A percentile compares a stretch with the other conserved stretches of the same genome.
These are phyloP conservation scores for Zenarchopterus dispar DNA, from an alignment of 2,797 vertebrate species.

Conservation along the genomic window DNA sequence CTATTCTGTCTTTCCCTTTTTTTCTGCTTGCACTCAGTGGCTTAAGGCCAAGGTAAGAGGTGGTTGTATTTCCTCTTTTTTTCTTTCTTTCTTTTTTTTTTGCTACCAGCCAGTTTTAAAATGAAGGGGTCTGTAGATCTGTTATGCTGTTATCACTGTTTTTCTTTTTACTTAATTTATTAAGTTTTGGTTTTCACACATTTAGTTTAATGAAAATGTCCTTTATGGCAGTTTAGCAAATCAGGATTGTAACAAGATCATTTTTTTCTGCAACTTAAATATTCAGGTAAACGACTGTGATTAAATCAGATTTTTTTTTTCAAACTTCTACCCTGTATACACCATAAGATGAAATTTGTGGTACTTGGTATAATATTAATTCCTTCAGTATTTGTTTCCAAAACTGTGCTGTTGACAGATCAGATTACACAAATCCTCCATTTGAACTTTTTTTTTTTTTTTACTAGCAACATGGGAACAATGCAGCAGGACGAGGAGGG, in stretches of 20 bases:
- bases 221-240: background rate
- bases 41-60: constrained; percentile 99
- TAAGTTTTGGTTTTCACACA: background rate
- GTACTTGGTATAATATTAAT: background rate
- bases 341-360: background rate
- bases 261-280: constrained; percentile 3
- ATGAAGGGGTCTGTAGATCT: background rate
- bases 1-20: constrained; percentile 86
- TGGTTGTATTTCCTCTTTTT: constrained; percentile 77
- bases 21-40: constrained; percentile 96
- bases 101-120: background rate
- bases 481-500: constrained; percentile 88
- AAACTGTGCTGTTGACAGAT: background rate
- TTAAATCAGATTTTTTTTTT: background rate
- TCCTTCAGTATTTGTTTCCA: constrained; percentile 16
- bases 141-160: background rate
- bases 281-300: background rate
- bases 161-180: background rate
- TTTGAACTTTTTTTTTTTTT: constrained; percentile 28
- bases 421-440: constrained; percentile 8
- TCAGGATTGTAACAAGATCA: background rate
- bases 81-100: constrained; percentile 63
- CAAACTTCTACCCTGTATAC: background rate
- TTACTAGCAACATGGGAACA: constrained; percentile 94
- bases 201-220: background rate